Evolutionary conservation across 2,888 invertebrate species (phyloP), one percentile per base, ranked within the genome.

Genomic region (Abrostola triplasia): DNA sequence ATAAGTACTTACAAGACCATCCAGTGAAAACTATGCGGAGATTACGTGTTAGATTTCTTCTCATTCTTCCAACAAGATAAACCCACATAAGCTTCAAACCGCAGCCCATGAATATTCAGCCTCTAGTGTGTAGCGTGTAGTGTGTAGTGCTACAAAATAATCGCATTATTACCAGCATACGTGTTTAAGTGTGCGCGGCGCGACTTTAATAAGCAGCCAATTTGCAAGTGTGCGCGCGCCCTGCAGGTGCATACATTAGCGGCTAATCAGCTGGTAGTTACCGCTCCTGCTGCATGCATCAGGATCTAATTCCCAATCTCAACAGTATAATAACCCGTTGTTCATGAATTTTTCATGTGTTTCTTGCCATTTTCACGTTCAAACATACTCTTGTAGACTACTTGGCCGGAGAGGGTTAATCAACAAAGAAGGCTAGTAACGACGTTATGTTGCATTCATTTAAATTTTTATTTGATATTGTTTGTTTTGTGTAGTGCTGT

Each of bases 231-330:
- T 64, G 70, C 54, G 70, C 67, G 69, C 73, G 59, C 59, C 74
- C 74, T 63, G 73, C 59, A 54, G 49, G 37, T 12, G 73, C 64
- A 73, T 75, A 73, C 44, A 72, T 72, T 71, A 71, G 9, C 35
- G 8, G 35, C 60, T 86, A 88, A 90, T 88, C 85, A 88, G 88
- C 87, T 79, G 83, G 82, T 84, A 86, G 89, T 90, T 88, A 86
- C 83, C 59, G n/a, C 84, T 79, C 84, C 86, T 87, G 59, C 61
- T 89, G 92, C 89, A 90, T 90, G 88, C 73, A 86, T 90, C 88
- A 91, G 85, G 83, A 86, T 85, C 88, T 91, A 88, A 90, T 91
- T 87, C 84, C 65, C 76, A 80, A 80, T 69, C 83, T 83, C 68
- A 76, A 82, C 83, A 81, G 61, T 70, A 67, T 79, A 85, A 86